These are phyloP conservation scores for Drosophila kepulauana DNA, from an alignment of 1,140 invertebrate genomes.

Conservation along the genomic window DNA sequence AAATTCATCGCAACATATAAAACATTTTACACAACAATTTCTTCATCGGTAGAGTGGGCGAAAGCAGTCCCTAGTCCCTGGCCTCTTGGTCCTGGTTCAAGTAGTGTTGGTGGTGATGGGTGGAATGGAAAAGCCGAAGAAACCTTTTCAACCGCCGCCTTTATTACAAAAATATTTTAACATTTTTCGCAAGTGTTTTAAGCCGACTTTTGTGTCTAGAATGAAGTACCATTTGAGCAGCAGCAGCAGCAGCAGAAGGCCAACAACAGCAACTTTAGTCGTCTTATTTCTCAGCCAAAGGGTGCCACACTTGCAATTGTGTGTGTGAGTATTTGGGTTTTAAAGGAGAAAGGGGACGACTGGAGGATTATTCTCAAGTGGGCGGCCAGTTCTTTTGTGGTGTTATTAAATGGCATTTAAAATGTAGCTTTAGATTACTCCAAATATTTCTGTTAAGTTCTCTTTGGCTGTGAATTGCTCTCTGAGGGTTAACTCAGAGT, in stretches of 20 bases:
- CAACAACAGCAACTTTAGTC: slow-evolving; percentile 49
- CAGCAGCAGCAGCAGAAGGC: slow-evolving; percentile 6
- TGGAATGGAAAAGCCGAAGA: background rate
- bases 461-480: background rate
- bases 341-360: background rate
- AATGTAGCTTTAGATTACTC: slow-evolving; percentile 74
- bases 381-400: slow-evolving; percentile 72
- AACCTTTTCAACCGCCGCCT: slow-evolving; percentile 72
- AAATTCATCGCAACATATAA: slow-evolving; percentile 82
- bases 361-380: slow-evolving; percentile 7
- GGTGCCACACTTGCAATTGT: slow-evolving; percentile 29
- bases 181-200: slow-evolving; percentile 82
- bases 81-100: slow-evolving; percentile 36
- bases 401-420: slow-evolving; percentile 81
- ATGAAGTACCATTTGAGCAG: slow-evolving; percentile 76
- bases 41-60: slow-evolving; percentile 33
- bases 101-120: slow-evolving; percentile 26
- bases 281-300: slow-evolving; percentile 59
- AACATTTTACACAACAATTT: slow-evolving; percentile 80
- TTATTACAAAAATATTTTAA: slow-evolving; percentile 82
- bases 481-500: background rate
- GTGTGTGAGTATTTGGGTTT: background rate
- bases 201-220: slow-evolving; percentile 81
- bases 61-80: background rate
- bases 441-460: slow-evolving; percentile 48